Base-by-base conservation (phyloP, 2,888 invertebrate genomes). In the Leuctra nigra region DNA sequence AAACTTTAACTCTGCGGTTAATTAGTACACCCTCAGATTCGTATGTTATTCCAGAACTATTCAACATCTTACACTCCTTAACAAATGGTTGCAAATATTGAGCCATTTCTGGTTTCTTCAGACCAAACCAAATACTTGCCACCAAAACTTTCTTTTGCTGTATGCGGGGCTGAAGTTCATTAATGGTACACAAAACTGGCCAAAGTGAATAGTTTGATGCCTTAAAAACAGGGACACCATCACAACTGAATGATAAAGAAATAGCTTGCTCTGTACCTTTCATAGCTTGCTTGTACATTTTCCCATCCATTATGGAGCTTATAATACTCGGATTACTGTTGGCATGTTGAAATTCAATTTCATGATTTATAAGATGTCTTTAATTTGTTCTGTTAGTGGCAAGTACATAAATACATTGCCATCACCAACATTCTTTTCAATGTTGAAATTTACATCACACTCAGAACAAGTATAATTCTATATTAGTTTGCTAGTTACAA, bases 191-290 rank as follows among this genome's bases (percentile, higher is more conserved):
- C 6, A 38, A n/a, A 2, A 52, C 33, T 9, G 52, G 52, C 38
- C 35, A 38, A 7, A 52, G 22, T 18, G 33, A 29, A 6, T 18
- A 9, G 4, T 14, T 33, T 7, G 52, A 33, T 2, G 14, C 2
- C 20, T 52, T 52, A n/a, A 52, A 52, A 9, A 52, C 52, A 14
- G 52, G 52, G 4, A 52, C 52, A 25, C 47, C 47, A 18, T 47
- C 47, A 24, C 23, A 22, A 18, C 25, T 47, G 25, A 47, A 47
- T 38, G 38, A 38, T 38, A 38, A n/a, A n/a, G 38, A 38, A 6
- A 38, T 4, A 7, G 7, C 29, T n/a, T n/a, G n/a, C n/a, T n/a
- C n/a, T 29, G 6, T 6, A 6, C 29, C 11, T 11, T 6, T 7
- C 29, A 29, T 29, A 7, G 29, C 11, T 29, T 29, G 6, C 29